phyloP scores from a whole-genome alignment of 1,140 invertebrate species.

The Pseudobourletiella spinata region DNA sequence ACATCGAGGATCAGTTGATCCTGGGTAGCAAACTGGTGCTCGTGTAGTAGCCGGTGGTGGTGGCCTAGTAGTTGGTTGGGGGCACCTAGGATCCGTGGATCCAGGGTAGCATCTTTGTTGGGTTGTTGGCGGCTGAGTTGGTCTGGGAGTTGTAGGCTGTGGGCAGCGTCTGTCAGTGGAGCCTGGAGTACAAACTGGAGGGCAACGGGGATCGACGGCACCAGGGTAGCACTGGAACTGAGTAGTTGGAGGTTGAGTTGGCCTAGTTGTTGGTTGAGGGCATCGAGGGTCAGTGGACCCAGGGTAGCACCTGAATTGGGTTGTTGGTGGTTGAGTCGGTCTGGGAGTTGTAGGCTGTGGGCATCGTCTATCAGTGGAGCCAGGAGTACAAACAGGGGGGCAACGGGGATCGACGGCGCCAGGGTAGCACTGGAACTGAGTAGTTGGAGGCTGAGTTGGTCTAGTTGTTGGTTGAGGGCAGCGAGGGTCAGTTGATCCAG shows the following conservation, averaged over 20 bases:
- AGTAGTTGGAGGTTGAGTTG: conserved; percentile 7
- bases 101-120: conserved; percentile 39
- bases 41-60: not conserved
- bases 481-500: conserved; percentile 41
- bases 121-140: conserved; percentile 23
- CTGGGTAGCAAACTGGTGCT: not conserved
- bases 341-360: conserved; percentile 15
- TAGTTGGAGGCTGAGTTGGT: conserved; percentile 10
- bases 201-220: conserved; percentile 39
- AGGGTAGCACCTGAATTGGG: conserved; percentile 6
- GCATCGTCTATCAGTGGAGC: conserved; percentile 39
- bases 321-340: conserved; percentile 6
- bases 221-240: conserved; percentile 11
- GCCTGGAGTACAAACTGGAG: conserved; percentile 36
- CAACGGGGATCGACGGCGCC: conserved; percentile 46
- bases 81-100: conserved; percentile 19
- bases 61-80: conserved; percentile 31
- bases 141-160: conserved; percentile 34
- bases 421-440: conserved; percentile 36
- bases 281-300: conserved; percentile 43
- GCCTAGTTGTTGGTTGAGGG: conserved; percentile 32
- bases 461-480: conserved; percentile 38
- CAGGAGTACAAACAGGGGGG: conserved; percentile 36
- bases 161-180: conserved; percentile 39
- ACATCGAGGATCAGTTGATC: too few relatives aligned